Evolutionary conservation across 2,113 vertebrate genomes (phyloP).

Genomic region (Mormoops blainvillei): DNA sequence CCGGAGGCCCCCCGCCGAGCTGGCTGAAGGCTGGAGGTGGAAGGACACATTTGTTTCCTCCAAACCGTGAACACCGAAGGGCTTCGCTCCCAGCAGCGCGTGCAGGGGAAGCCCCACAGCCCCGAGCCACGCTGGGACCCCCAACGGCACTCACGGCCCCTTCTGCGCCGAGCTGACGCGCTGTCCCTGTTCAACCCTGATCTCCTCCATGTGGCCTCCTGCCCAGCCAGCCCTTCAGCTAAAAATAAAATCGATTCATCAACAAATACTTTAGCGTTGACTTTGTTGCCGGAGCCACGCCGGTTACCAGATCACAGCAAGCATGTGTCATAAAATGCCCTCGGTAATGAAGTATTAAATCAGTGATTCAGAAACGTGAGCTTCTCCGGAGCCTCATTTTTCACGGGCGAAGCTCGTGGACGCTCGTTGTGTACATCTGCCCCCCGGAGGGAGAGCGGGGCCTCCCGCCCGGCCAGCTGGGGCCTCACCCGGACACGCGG

Average conservation of each 20-base stretch:
- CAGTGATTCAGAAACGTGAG: background rate
- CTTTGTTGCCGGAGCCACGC: background rate
- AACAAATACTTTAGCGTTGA: conserved; percentile 43
- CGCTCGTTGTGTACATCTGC: accelerated
- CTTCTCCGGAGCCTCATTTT: background rate
- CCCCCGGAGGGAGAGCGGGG: background rate
- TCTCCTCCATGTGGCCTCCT: conserved; percentile 52
- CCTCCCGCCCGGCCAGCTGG: background rate
- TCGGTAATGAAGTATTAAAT: background rate
- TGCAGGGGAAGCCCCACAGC: background rate
- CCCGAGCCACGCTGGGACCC: conserved; percentile 5
- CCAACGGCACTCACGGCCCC: background rate
- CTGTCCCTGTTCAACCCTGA: conserved; percentile 25
- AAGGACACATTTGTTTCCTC: background rate
- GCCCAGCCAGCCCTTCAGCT: conserved; percentile 19
- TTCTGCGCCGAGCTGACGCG: conserved; percentile 7
- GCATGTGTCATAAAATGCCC: background rate
- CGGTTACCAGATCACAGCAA: background rate
- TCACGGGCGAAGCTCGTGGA: background rate
- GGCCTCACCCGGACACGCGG: background rate
- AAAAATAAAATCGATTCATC: conserved; percentile 63
- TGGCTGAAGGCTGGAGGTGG: background rate
- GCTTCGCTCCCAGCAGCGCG: background rate
- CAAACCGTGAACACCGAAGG: background rate
- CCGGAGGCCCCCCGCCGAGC: background rate